Percentiles rank a stretch among this genome's conserved stretches.
phyloP scores from a whole-genome alignment of 1,140 invertebrate genomes.

The Zaprionus davidi region DNA sequence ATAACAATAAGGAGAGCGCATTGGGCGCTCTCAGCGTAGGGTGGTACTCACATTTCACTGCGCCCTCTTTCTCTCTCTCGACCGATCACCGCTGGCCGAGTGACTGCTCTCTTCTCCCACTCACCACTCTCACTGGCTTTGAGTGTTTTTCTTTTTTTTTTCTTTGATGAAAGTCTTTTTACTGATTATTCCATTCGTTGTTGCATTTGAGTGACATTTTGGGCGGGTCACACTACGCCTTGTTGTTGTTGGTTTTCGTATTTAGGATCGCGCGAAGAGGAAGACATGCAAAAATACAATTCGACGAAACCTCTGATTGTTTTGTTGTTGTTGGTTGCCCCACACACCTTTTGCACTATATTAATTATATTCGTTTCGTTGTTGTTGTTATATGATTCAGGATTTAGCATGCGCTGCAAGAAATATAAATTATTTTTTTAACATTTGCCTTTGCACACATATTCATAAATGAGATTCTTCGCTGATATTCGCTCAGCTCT shows the following conservation, averaged over 20 bases:
- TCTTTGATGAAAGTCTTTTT: constrained; percentile 53
- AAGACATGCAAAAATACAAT: constrained; percentile 41
- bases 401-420: constrained; percentile 50
- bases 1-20: constrained; percentile 29
- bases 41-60: constrained; percentile 49
- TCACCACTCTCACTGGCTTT: constrained; percentile 15
- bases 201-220: constrained; percentile 43
- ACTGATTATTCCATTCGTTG: constrained; percentile 64
- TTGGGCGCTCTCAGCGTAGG: constrained; percentile 4
- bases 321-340: constrained; percentile 25
- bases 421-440: constrained; percentile 41
- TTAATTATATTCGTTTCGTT: constrained; percentile 39
- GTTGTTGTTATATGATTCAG: constrained; percentile 40
- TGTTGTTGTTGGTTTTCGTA: constrained; percentile 18
- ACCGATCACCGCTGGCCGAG: constrained; percentile 39
- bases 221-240: constrained; percentile 19
- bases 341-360: constrained; percentile 47
- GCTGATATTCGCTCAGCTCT: constrained; percentile 25
- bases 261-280: constrained; percentile 11
- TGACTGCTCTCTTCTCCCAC: constrained; percentile 28
- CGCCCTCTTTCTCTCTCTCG: constrained; percentile 18
- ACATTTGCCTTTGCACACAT: constrained; percentile 39
- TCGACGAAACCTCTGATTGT: constrained; percentile 45
- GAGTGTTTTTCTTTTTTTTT: constrained; percentile 12
- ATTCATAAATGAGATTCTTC: constrained; percentile 24